Base-by-base conservation (phyloP, 1,140 invertebrate genomes). In the Aethina tumida region DNA sequence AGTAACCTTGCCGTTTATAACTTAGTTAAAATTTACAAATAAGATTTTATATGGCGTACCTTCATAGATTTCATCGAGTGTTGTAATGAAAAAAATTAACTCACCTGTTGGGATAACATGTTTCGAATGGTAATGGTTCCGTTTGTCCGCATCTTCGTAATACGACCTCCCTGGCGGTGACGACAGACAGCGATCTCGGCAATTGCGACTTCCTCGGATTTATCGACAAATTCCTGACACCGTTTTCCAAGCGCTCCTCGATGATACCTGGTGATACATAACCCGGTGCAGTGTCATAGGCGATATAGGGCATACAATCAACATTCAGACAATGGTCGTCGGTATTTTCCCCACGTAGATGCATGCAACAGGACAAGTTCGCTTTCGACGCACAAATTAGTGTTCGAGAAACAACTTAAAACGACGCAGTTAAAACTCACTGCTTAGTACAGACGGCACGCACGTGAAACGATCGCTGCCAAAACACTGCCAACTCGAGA, bases 101-200 rank as follows among this genome's bases (percentile, higher is more conserved):
- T 67, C 48, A 79, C 76, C 64, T 56, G 44, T 71, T 56, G 32
- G 71, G 62, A 62, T 78, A 83, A 49, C 69, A 70, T 59, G 68
- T 55, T 54, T 69, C 64, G 62, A 82, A 82, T 29, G 58, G 53
- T 38, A 75, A 46, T 16, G 72, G 64, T 41, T 68, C 66, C n/a
- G 53, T 59, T 60, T 82, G 79, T 39, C 64, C 61, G 56, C 80
- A 83, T 57, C 66, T 69, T 48, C 68, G 62, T 31, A 82, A 60
- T 35, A 81, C 71, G 52, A 75, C 65, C 47, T 73, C 65, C 48
- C 65, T 62, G 25, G 71, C 68, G 34, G 59, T 56, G 8, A 49
- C 30, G 31, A 34, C 34, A 12, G 18, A 26, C 8, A 32, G 16
- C 25, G 26, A n/a, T 4, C 22, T 45, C 29, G 27, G 20, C 16